These are phyloP conservation scores for Pangasius djambal DNA, from an alignment of 2,797 vertebrate species.

Conservation along the genomic window DNA sequence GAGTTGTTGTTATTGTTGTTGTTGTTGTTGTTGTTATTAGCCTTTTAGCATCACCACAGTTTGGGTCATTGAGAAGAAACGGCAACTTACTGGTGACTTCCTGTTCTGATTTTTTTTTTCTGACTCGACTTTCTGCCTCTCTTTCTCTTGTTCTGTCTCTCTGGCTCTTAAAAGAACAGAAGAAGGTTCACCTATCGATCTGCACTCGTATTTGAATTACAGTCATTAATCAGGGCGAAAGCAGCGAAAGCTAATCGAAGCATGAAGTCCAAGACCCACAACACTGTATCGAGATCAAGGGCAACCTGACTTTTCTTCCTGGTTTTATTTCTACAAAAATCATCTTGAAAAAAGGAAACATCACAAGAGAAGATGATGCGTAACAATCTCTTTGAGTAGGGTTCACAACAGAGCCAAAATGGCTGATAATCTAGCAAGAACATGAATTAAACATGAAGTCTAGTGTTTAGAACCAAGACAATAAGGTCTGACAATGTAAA, in stretches of 20 bases:
- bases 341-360: not conserved
- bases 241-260: slow-evolving; percentile 18
- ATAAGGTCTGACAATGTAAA: not conserved
- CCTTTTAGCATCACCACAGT: not conserved
- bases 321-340: not conserved
- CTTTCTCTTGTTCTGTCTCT: not conserved
- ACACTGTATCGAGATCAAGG: slow-evolving; percentile 7
- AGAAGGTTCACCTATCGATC: slow-evolving; percentile 38
- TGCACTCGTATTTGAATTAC: slow-evolving; percentile 33
- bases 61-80: not conserved
- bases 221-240: slow-evolving; percentile 35
- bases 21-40: not conserved
- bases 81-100: not conserved
- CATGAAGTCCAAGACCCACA: not conserved
- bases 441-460: not conserved
- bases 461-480: not conserved
- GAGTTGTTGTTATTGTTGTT: not conserved
- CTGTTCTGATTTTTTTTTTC: not conserved
- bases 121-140: not conserved
- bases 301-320: not conserved
- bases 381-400: not conserved
- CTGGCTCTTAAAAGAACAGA: slow-evolving; percentile 5
- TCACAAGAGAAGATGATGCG: not conserved
- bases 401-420: not conserved
- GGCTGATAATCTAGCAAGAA: not conserved